These are phyloP conservation scores for Phataginus tricuspis DNA, from an alignment of 2,797 vertebrate species.

Conservation along the genomic window DNA sequence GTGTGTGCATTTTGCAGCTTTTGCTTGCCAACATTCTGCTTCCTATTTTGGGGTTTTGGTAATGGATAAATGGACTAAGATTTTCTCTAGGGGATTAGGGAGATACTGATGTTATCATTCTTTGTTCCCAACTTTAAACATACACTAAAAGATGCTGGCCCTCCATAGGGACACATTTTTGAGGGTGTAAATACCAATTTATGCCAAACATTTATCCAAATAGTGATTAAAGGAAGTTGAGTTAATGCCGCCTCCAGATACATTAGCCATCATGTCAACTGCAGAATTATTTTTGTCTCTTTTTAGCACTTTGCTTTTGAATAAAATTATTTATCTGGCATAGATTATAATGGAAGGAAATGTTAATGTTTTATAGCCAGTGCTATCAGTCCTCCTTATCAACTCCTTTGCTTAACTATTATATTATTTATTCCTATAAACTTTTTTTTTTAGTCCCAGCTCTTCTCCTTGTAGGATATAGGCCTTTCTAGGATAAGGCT, in stretches of 20 bases:
- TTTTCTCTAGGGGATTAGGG: not conserved
- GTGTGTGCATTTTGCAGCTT: not conserved
- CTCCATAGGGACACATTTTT: not conserved
- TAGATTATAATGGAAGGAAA: not conserved
- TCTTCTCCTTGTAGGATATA: not conserved
- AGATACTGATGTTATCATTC: not conserved
- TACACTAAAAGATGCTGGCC: not conserved
- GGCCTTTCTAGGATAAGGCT: not conserved
- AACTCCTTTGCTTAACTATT: not conserved
- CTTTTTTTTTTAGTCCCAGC: not conserved
- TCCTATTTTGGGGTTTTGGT: not conserved
- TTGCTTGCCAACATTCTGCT: not conserved
- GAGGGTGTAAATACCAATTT: not conserved
- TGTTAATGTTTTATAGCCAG: not conserved
- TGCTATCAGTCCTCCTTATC: not conserved
- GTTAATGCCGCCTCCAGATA: slow-evolving; percentile 6
- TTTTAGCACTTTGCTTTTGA: slow-evolving; percentile 57
- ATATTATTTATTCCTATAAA: not conserved
- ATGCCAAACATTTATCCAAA: slow-evolving; percentile 30
- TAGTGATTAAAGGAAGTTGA: slow-evolving; percentile 48
- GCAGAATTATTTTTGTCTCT: slow-evolving; percentile 35
- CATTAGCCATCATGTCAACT: slow-evolving; percentile 12
- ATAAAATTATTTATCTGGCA: slow-evolving; percentile 46
- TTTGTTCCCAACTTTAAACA: not conserved
- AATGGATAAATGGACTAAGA: not conserved